Percentiles rank a stretch among this genome's conserved stretches.
These are phyloP conservation scores for Drosophila emarginata DNA, from an alignment of 2,888 invertebrate genomes.

Conservation along the genomic window DNA sequence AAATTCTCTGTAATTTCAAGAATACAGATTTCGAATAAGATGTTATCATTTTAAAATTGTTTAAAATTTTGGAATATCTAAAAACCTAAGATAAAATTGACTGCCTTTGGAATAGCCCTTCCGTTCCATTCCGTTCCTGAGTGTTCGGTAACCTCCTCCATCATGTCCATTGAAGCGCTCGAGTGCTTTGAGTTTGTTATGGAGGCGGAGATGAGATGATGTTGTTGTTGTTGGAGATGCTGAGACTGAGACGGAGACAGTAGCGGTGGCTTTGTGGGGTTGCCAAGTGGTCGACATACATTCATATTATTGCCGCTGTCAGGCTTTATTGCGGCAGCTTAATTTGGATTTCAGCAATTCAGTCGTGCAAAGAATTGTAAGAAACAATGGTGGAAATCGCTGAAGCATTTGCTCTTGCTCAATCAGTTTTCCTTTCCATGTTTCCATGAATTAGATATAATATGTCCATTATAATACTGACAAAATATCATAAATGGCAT, in stretches of 20 bases:
- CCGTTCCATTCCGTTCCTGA: neutral
- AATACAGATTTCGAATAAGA: no score
- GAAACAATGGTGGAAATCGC: neutral
- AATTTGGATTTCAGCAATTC: slow-evolving; percentile 49
- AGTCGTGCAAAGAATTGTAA: slow-evolving; percentile 23
- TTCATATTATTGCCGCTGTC: slow-evolving; percentile 28
- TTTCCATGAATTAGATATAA: no score
- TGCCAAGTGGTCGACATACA: neutral
- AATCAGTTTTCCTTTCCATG: neutral
- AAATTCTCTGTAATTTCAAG: no score
- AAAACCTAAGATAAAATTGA: neutral
- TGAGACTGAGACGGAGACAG: neutral
- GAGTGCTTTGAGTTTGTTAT: slow-evolving; percentile 30
- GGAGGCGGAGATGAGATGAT: neutral
- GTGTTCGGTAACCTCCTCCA: neutral
- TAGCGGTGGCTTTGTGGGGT: neutral
- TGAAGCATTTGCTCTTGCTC: neutral
- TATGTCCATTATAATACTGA: no score
- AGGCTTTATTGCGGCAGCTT: slow-evolving; percentile 55
- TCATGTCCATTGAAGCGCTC: slow-evolving; percentile 41
- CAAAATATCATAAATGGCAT: no score
- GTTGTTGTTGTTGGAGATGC: neutral
- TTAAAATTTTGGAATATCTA: no score
- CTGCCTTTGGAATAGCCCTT: neutral
- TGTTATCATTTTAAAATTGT: no score